These are phyloP conservation scores for Phycodurus eques DNA, from an alignment of 2,113 vertebrate species.

Conservation along the genomic window DNA sequence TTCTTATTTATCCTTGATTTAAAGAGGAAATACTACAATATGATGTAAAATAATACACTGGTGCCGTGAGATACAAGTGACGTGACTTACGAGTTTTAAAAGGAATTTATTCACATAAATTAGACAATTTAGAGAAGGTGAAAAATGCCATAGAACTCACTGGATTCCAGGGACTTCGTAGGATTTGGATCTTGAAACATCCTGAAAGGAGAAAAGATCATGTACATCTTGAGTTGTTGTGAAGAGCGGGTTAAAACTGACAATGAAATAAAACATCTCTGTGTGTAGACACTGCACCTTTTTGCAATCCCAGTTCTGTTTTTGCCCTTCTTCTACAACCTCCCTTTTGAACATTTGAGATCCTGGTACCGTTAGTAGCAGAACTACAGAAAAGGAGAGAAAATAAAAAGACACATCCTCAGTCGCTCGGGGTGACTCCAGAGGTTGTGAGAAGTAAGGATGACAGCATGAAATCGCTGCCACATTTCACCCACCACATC, in stretches of 20 bases:
- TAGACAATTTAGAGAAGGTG: not conserved
- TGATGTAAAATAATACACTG: too few relatives aligned
- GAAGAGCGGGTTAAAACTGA: not conserved
- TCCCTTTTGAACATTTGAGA: slow-evolving; percentile 83
- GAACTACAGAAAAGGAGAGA: slow-evolving; percentile 69
- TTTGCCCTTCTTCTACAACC: slow-evolving; percentile 76
- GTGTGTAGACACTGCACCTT: slow-evolving; percentile 69
- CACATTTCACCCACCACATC: too few relatives aligned
- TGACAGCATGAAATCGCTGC: too few relatives aligned
- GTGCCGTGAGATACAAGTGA: too few relatives aligned
- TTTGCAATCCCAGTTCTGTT: slow-evolving; percentile 88
- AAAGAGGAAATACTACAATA: too few relatives aligned
- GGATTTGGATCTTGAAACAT: slow-evolving; percentile 83
- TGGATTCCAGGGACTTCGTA: slow-evolving; percentile 96
- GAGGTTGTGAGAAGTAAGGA: too few relatives aligned
- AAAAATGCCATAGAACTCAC: slow-evolving; percentile 74
- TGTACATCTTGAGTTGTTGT: not conserved
- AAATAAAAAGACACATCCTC: slow-evolving; percentile 9
- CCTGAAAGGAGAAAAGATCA: slow-evolving; percentile 57
- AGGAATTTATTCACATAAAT: too few relatives aligned
- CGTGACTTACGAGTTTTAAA: too few relatives aligned
- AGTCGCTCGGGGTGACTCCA: slow-evolving; percentile 10
- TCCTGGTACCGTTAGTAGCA: slow-evolving; percentile 87
- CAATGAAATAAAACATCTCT: not conserved
- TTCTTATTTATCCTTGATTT: too few relatives aligned